phyloP scores from a whole-genome alignment of 2,888 invertebrate genomes.

The Folsomia candida region DNA sequence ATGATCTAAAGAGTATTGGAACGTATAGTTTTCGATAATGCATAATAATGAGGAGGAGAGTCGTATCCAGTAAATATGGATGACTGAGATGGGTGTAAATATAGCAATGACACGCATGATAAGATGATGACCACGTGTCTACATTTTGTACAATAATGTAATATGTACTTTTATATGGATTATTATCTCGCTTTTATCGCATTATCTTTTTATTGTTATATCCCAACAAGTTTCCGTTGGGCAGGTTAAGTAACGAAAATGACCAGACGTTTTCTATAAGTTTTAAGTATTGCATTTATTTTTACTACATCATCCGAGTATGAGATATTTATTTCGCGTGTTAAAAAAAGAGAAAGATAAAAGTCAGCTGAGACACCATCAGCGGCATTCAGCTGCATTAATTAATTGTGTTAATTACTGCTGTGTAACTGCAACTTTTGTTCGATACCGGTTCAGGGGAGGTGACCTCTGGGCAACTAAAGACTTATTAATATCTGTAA shows the following conservation, averaged over 20 bases:
- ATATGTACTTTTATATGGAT: slow-evolving; percentile 4
- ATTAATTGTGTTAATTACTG: background rate
- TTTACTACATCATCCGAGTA: too few species aligned
- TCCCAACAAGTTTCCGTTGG: background rate
- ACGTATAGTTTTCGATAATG: slow-evolving; percentile 1
- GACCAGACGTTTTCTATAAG: slow-evolving; percentile 1
- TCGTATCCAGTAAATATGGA: background rate
- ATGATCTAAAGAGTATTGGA: background rate
- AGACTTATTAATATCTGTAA: background rate
- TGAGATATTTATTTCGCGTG: background rate
- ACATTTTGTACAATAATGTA: background rate
- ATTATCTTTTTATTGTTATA: background rate
- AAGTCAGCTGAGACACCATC: too few species aligned
- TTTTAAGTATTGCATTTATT: slow-evolving; percentile 3
- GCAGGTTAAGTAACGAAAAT: background rate
- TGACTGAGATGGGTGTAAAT: background rate
- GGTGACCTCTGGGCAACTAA: background rate
- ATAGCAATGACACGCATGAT: background rate
- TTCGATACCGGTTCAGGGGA: background rate
- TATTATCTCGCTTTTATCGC: slow-evolving; percentile 3
- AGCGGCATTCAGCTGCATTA: background rate
- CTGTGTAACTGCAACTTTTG: background rate
- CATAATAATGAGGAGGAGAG: background rate
- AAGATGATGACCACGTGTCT: background rate
- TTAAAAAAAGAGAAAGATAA: too few species aligned